phyloP scores from a whole-genome alignment of 2,113 vertebrate species.

The Gasterosteus nipponicus region DNA sequence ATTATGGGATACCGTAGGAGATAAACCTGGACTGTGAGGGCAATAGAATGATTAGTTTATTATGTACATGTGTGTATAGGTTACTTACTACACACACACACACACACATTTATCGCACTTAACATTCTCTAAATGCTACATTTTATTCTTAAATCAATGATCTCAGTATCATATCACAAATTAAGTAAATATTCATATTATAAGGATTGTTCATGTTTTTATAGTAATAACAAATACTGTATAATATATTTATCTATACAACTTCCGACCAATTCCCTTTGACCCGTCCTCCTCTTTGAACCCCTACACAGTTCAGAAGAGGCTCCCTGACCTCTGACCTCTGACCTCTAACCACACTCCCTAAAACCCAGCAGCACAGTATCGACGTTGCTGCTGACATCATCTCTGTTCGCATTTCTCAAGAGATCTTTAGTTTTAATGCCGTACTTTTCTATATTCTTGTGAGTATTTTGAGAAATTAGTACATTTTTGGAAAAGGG shows the following conservation, averaged over 20 bases:
- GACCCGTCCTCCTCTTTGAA: not conserved
- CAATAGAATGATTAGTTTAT: not conserved
- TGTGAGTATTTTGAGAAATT: not conserved
- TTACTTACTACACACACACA: not conserved
- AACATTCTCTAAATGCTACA: not conserved
- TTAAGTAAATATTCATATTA: not conserved
- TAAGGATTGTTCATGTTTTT: not conserved
- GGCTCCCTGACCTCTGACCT: conserved; percentile 28
- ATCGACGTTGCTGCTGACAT: conserved; percentile 17
- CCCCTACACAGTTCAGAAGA: not conserved
- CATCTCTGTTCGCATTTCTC: conserved; percentile 28
- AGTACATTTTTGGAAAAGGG: not conserved
- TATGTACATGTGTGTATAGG: not conserved
- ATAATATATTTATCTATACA: not conserved
- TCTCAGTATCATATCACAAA: not conserved
- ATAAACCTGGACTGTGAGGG: not conserved
- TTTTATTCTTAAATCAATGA: not conserved
- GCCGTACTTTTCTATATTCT: not conserved
- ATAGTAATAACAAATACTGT: not conserved
- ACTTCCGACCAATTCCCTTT: not conserved
- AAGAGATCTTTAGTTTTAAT: not conserved
- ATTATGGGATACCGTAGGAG: conserved; percentile 20
- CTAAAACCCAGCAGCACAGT: conserved; percentile 9
- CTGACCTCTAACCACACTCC: conserved; percentile 25
- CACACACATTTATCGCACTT: not conserved